Conservation (phyloP, 1,140 invertebrate species). For the Bombyx mori region ASM3026992v2 NC_085129.1:11738001-11738500, state of each 20-base stretch:
- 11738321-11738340: conserved; percentile 58
- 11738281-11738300: conserved; percentile 55
- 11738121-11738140: too few species aligned
- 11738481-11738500: not conserved
- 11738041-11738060: too few species aligned
- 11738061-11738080: too few species aligned
- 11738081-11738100: too few species aligned
- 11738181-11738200: too few species aligned
- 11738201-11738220: too few species aligned
- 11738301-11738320: conserved; percentile 27
- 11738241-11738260: conserved; percentile 7
- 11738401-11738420: conserved; percentile 3
- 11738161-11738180: too few species aligned
- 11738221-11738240: too few species aligned
- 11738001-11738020: too few species aligned
- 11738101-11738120: too few species aligned
- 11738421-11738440: conserved; percentile 8
- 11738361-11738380: conserved; percentile 52
- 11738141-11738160: too few species aligned
- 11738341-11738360: conserved; percentile 52
- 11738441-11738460: not conserved
- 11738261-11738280: conserved; percentile 35
- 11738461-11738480: not conserved
- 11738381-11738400: conserved; percentile 38
- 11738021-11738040: too few species aligned